phyloP scores from a whole-genome alignment of 1,140 invertebrate species.

The Neotoxoptera formosana region DNA sequence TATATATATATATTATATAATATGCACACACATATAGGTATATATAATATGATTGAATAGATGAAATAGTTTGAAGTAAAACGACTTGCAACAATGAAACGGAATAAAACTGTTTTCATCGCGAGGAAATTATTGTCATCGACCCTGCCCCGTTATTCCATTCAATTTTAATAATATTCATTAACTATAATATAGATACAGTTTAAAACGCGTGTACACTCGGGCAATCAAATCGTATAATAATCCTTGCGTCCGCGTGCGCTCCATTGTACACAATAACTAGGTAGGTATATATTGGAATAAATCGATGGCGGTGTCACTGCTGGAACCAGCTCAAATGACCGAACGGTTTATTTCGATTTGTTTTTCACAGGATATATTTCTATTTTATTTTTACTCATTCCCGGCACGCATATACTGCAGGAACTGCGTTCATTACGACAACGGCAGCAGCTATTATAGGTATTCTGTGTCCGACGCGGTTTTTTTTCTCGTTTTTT shows the following conservation, averaged over 20 bases:
- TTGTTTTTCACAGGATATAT: constrained; percentile 24
- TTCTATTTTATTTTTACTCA: neutral
- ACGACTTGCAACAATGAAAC: constrained; percentile 26
- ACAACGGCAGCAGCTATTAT: constrained; percentile 9
- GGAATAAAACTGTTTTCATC: constrained; percentile 14
- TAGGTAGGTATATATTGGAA: neutral
- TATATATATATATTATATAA: too few relatives aligned
- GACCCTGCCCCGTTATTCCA: constrained; percentile 21
- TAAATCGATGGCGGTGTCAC: constrained; percentile 31
- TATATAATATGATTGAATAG: too few relatives aligned
- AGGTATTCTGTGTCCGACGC: neutral
- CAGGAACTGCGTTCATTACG: constrained; percentile 47
- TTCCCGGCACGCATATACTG: constrained; percentile 22
- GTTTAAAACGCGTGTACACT: neutral
- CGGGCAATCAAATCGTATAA: constrained; percentile 22
- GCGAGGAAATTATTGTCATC: neutral
- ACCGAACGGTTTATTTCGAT: constrained; percentile 33
- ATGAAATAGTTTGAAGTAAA: constrained; percentile 22
- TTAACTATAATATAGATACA: neutral
- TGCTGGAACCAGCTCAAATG: neutral
- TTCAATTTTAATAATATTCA: constrained; percentile 14
- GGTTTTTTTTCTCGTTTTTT: neutral
- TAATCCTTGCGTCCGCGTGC: neutral
- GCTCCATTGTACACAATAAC: neutral
- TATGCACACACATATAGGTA: too few relatives aligned